Evolutionary conservation across 2,888 invertebrate species (phyloP).

Genomic region (Parnassius mnemosyne): DNA sequence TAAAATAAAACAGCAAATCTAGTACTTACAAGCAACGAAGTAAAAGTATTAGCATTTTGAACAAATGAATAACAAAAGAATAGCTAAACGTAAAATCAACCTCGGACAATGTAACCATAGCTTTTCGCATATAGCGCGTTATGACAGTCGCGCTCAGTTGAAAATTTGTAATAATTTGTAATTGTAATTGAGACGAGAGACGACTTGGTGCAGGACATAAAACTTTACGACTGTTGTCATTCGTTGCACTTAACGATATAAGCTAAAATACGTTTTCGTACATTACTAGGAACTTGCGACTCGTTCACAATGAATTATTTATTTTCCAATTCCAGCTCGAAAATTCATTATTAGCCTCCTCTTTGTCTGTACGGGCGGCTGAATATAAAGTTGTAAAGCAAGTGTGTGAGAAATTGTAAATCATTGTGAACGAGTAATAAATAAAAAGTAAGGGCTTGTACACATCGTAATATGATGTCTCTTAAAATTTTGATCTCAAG

Average conservation of each 20-base stretch:
- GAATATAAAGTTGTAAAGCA: slow-evolving; percentile 47
- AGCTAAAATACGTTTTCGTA: slow-evolving; percentile 67
- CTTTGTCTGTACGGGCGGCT: slow-evolving; percentile 50
- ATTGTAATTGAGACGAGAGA: slow-evolving; percentile 73
- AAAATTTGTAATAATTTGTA: slow-evolving; percentile 76
- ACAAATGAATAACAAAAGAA: slow-evolving; percentile 33
- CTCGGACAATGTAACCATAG: slow-evolving; percentile 50
- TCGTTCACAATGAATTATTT: slow-evolving; percentile 72
- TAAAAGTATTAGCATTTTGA: slow-evolving; percentile 38
- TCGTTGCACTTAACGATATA: slow-evolving; percentile 71
- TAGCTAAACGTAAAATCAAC: slow-evolving; percentile 38
- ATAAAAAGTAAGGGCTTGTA: slow-evolving; percentile 49
- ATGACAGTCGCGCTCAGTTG: slow-evolving; percentile 51
- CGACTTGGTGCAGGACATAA: slow-evolving; percentile 63
- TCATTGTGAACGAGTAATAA: slow-evolving; percentile 48
- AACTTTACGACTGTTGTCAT: slow-evolving; percentile 74
- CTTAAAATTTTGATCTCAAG: slow-evolving; percentile 33
- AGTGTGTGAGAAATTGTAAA: slow-evolving; percentile 60
- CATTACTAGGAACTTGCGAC: slow-evolving; percentile 60
- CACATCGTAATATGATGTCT: slow-evolving; percentile 25
- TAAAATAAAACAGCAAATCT: slow-evolving; percentile 10
- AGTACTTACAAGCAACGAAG: slow-evolving; percentile 29
- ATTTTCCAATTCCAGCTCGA: slow-evolving; percentile 62
- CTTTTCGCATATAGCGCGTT: slow-evolving; percentile 49
- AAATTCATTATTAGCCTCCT: slow-evolving; percentile 58